phyloP scores from a whole-genome alignment of 2,888 invertebrate genomes.

The Hedychridium roseum region DNA sequence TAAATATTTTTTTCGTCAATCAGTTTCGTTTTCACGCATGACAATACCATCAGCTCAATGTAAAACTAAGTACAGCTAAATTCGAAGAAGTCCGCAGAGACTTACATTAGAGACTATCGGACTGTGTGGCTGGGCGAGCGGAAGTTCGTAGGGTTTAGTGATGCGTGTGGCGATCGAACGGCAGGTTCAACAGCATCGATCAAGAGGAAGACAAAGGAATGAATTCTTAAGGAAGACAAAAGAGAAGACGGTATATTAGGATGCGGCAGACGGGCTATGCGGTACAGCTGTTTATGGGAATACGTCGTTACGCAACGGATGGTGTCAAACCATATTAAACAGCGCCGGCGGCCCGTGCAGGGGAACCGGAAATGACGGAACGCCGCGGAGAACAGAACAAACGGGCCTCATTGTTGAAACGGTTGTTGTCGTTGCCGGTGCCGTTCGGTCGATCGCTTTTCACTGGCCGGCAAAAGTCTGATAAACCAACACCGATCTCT shows the following conservation, averaged over 20 bases:
- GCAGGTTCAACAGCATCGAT: slow-evolving; percentile 50
- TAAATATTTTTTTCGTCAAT: too few relatives aligned
- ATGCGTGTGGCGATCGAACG: slow-evolving; percentile 42
- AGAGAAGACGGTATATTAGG: slow-evolving; percentile 40
- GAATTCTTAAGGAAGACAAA: too few relatives aligned
- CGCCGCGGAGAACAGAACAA: slow-evolving; percentile 31
- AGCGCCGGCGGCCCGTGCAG: slow-evolving; percentile 43
- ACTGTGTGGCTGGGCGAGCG: too few relatives aligned
- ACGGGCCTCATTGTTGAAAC: slow-evolving; percentile 56
- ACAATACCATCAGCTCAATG: too few relatives aligned
- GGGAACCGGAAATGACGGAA: slow-evolving; percentile 49
- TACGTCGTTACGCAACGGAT: slow-evolving; percentile 52
- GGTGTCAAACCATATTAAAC: slow-evolving; percentile 56
- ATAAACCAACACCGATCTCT: too few relatives aligned
- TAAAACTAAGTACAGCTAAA: too few relatives aligned
- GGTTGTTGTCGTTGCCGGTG: slow-evolving; percentile 48
- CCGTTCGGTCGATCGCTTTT: too few relatives aligned
- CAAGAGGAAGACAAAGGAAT: slow-evolving; percentile 19
- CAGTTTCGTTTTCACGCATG: too few relatives aligned
- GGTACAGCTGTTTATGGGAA: slow-evolving; percentile 46
- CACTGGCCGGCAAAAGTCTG: too few relatives aligned
- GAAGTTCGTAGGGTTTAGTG: slow-evolving; percentile 44
- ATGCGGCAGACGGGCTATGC: slow-evolving; percentile 42
- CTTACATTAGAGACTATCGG: too few relatives aligned
- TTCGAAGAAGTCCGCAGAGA: too few relatives aligned